Evolutionary conservation across 2,888 invertebrate species (phyloP), one percentile per base, ranked within the genome.

Genomic region (Mythimna impura): DNA sequence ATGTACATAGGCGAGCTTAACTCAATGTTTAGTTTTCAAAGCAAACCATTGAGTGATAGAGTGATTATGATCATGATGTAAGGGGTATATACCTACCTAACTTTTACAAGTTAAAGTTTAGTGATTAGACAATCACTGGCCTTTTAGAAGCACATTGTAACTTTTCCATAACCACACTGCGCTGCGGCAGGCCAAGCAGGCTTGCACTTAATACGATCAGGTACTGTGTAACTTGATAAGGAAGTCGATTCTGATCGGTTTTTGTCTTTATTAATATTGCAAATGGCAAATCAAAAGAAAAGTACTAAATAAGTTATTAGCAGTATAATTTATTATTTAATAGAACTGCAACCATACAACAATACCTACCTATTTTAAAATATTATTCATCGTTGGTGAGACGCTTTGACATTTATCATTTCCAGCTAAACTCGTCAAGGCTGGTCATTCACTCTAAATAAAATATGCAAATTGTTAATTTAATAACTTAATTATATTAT

Each of bases 361-460:
- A 78, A 78, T 71, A 55, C 30, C 34, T 65, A 75, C 61, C 40
- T 40, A 40, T 14, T 22, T 8, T 14, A 22, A 7, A 61, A 61
- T 22, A 17, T 22, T 54, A 75, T 61, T 62, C 3, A 61, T 40
- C 20, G 9, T 12, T 34, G 6, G 30, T 12, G 40, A 61, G 54
- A 80, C 22, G 14, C 43, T 73, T 65, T 68, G 64, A 47, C 69
- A 78, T 78, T 74, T 61, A 63, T 25, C 65, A 57, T 47, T 67
- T 55, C n/a, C 10, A 65, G 22, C 22, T 36, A 66, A 65, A 65
- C 52, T n/a, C 43, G 17, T 61, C 67, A 74, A 78, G 80, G 75
- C 75, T 61, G 80, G 64, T 78, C 77, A 65, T 75, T 67, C 75
- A 80, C 80, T 64, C 40, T 30, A 52, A 20, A 50, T 54, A 12